These are phyloP conservation scores for Phylloscopus trochiloides DNA, from an alignment of 2,113 vertebrate species.

Conservation along the genomic window DNA sequence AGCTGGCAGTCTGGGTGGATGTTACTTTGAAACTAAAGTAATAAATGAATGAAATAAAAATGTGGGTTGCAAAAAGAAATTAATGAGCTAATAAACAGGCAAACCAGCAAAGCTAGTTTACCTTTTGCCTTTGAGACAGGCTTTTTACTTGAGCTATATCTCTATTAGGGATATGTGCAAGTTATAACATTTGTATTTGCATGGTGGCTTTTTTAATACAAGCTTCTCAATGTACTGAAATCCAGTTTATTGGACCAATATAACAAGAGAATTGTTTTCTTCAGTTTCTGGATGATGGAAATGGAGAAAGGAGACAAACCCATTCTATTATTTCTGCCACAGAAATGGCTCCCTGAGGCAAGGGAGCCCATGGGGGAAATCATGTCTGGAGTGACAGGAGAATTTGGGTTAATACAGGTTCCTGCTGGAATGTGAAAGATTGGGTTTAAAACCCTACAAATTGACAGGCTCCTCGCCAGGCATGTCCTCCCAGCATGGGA, in stretches of 20 bases:
- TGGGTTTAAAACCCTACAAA: neutral
- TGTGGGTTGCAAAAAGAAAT: slow-evolving; percentile 5
- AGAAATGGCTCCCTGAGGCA: neutral
- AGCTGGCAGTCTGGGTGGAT: neutral
- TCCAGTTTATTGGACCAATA: neutral
- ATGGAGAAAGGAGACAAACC: neutral
- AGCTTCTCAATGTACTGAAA: neutral
- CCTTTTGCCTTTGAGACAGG: slow-evolving; percentile 29
- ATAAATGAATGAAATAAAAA: slow-evolving; percentile 35
- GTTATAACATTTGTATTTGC: slow-evolving; percentile 6
- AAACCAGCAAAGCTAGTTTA: slow-evolving; percentile 31
- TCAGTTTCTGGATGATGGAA: neutral
- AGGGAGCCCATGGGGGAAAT: neutral
- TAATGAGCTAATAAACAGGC: slow-evolving; percentile 54
- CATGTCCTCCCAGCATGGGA: neutral
- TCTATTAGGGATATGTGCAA: neutral
- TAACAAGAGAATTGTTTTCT: neutral
- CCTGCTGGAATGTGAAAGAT: neutral
- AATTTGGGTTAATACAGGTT: neutral
- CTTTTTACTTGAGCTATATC: slow-evolving; percentile 50
- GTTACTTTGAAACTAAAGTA: slow-evolving; percentile 1
- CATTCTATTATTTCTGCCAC: neutral
- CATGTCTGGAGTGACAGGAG: neutral
- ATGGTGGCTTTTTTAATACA: neutral
- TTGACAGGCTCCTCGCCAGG: neutral